Evolutionary conservation across 2,888 invertebrate species (phyloP), one percentile per base, ranked within the genome.

Genomic region (Chloromyia formosa): DNA sequence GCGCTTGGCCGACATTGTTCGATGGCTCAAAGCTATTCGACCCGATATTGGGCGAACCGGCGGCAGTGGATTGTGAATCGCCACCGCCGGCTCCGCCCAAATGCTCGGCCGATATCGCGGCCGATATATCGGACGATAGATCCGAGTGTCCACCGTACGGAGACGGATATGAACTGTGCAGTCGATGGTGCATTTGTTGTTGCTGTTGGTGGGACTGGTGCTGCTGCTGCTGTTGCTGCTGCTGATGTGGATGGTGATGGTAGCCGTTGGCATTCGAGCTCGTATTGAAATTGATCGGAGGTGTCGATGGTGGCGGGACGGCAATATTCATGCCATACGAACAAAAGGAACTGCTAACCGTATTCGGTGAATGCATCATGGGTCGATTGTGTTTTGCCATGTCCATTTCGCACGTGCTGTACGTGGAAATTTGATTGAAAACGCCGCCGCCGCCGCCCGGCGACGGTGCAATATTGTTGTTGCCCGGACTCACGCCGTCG

Each of bases 1-100:
- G 86, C 27, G 7, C 27, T 7, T 35, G 27, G 27, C 27, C 27
- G 81, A 89, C 87, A 82, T 87, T 88, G 58, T 88, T 88, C 1
- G 90, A 92, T 69, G 92, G 92, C 81, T 93, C 92, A 83, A 93
- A 93, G 84, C 93, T 93, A 71, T 92, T 90, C 80, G 90, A 90
- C 45, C 89, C 89, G 78, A 91, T 86, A 79, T 89, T 90, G 22
- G 93, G 92, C 56, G 93, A 92, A 35, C 27, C 27, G 27, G 27
- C 27, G 69, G 89, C 88, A 54, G 90, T 88, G 78, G 90, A 90
- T 12, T 91, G 91, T 60, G 92, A 91, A 64, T 79, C 79, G 7
- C 7, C 27, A 7, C 7, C 7, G 27, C 27, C 27, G 27, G 27
- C 27, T 4, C 27, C 27, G 66, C 88, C 86, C 75, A 90, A 84